phyloP scores from a whole-genome alignment of 1,140 invertebrate genomes.

The Drosophila asahinai region DNA sequence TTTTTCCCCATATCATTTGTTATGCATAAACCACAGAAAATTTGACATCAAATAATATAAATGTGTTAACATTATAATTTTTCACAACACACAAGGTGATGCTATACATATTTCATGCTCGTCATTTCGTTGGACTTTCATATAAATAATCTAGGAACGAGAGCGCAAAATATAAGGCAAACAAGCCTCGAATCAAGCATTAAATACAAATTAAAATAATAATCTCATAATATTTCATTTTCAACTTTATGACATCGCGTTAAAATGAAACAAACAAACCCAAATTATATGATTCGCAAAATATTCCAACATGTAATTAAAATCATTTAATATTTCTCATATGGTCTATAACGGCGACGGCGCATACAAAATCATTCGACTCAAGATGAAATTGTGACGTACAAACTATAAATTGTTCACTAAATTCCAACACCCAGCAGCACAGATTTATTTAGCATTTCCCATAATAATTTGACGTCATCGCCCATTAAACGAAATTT shows the following conservation, averaged over 20 bases:
- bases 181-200: slow-evolving; percentile 10
- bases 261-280: slow-evolving; percentile 20
- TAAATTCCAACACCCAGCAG: slow-evolving; percentile 21
- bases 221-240: slow-evolving; percentile 36
- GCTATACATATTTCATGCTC: slow-evolving; percentile 4
- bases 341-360: slow-evolving; percentile 30
- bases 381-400: slow-evolving; percentile 42
- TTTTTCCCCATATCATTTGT: slow-evolving; percentile 5
- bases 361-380: slow-evolving; percentile 5
- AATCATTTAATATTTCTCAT: slow-evolving; percentile 47
- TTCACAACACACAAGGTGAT: slow-evolving; percentile 16
- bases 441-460: slow-evolving; percentile 27
- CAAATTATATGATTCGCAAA: slow-evolving; percentile 25
- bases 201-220: slow-evolving; percentile 35
- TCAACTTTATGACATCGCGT: slow-evolving; percentile 29
- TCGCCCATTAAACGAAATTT: slow-evolving; percentile 13
- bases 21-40: slow-evolving; percentile 25
- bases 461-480: slow-evolving; percentile 38
- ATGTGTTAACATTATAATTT: slow-evolving; percentile 38
- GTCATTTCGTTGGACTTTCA: slow-evolving; percentile 7
- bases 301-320: slow-evolving; percentile 47
- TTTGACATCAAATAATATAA: slow-evolving; percentile 42
- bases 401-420: slow-evolving; percentile 37
- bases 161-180: slow-evolving; percentile 10
- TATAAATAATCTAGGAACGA: slow-evolving; percentile 20